Evolutionary conservation across 2,888 invertebrate genomes (phyloP), one percentile per base, ranked within the genome.

Genomic region (Trichopoda pennipes): DNA sequence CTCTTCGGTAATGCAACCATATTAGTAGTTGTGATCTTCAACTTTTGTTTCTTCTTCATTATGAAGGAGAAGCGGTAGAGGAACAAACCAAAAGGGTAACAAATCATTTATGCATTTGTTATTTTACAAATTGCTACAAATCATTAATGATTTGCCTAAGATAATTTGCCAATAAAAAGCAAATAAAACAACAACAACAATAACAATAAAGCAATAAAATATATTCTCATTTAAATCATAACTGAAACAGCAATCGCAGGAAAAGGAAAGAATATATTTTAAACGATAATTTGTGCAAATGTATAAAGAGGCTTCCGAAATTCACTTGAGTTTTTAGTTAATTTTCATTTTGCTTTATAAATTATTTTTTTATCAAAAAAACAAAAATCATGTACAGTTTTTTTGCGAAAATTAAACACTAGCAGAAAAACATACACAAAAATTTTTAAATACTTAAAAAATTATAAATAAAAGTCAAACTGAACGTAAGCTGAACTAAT

Each of bases 111-210:
- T 80, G 80, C 76, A 83, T 73, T 80, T 73, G 78, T 72, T 66
- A 78, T 72, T 74, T 77, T 58, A 79, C 84, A 84, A 84, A 84
- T 84, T 84, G 84, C 84, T 73, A 81, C 84, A 84, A 84, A 84
- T 84, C 84, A 84, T 84, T 84, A 81, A 81, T 82, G 75, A 76
- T 82, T 82, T 80, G 82, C 80, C 80, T 80, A 72, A 72, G 82
- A 82, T 82, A 76, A 82, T 80, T 82, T 82, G 28, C 47, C 68
- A 75, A 28, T 21, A 35, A 56, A 12, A 38, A 21, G n/a, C 23
- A 44, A n/a, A 64, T 47, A 10, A 6, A 60, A 51, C 2, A 42
- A 35, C 47, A 23, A n/a, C 56, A 55, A 55, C n/a, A n/a, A n/a
- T n/a, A n/a, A n/a, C n/a, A n/a, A n/a, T n/a, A n/a, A 74, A 69